Percentiles rank a stretch among this genome's conserved stretches.
These are phyloP conservation scores for Lithophane socia DNA, from an alignment of 2,888 invertebrate genomes.

Conservation along the genomic window DNA sequence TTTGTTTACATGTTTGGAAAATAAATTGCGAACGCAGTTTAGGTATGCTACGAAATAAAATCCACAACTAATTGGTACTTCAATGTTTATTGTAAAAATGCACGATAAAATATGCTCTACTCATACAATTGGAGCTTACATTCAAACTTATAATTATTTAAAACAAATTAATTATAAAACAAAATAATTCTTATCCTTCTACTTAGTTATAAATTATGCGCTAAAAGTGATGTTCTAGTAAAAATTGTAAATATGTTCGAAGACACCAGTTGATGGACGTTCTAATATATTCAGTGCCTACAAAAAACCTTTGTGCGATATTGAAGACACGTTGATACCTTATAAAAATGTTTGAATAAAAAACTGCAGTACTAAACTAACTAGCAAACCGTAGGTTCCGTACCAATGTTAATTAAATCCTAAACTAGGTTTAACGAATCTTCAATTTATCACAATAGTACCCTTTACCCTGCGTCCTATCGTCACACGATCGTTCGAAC, in stretches of 20 bases:
- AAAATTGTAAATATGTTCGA: constrained; percentile 44
- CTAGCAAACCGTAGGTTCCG: constrained; percentile 20
- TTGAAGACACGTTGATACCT: constrained; percentile 12
- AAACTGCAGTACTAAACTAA: constrained; percentile 13
- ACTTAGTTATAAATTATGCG: constrained; percentile 55
- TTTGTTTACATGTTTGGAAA: too few species aligned
- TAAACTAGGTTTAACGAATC: background rate
- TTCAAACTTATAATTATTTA: constrained; percentile 52
- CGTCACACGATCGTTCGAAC: too few species aligned
- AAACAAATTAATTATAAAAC: constrained; percentile 50
- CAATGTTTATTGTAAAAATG: constrained; percentile 57
- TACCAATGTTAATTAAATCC: constrained; percentile 3
- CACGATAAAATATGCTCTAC: constrained; percentile 47
- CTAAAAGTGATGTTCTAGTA: constrained; percentile 54
- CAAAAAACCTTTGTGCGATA: constrained; percentile 43
- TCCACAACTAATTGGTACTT: constrained; percentile 50
- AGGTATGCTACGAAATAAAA: constrained; percentile 25
- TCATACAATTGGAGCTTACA: constrained; percentile 52
- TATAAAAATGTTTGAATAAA: constrained; percentile 25
- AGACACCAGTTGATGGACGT: constrained; percentile 54
- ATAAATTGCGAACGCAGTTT: too few species aligned
- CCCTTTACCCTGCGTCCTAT: background rate
- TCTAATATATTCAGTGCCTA: constrained; percentile 19
- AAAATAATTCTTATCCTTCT: constrained; percentile 47
- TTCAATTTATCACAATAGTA: constrained; percentile 27